Evolutionary conservation across 2,888 invertebrate species (phyloP), one percentile per base, ranked within the genome.

Genomic region (Scotopteryx bipunctaria): DNA sequence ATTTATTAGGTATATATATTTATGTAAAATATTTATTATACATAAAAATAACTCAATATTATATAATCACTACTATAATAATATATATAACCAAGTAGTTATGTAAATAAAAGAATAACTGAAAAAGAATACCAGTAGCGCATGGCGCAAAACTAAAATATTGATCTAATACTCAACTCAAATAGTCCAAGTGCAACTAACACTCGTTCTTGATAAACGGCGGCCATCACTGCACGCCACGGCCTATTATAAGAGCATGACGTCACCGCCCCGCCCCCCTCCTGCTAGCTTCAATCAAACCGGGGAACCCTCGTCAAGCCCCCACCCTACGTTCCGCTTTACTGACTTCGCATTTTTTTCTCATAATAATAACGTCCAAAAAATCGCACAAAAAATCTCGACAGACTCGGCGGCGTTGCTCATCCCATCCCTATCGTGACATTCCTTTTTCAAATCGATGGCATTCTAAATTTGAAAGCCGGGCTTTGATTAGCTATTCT

Each of bases 351-450:
- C 87, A 89, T 89, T 89, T 90, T 82, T 88, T 80, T 87, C 86
- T 86, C 87, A 87, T 89, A 90, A 90, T 89, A 90, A 90, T 88
- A 89, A 86, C 85, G 87, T 88, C 76, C 83, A 88, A 90, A 90
- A 89, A 90, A 87, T 86, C 85, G 84, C 80, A 67, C 85, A 89
- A 89, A 88, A 90, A 90, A 87, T 87, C 86, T 87, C 83, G 85
- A 86, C 88, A 86, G 86, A 81, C 84, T 79, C 76, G 78, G 43
- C 58, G 27, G 67, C 71, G 72, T 70, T 76, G 74, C 73, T 76
- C 78, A 74, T 83, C 81, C 80, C 85, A 79, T 83, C 83, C 85
- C 86, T 88, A 86, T 73, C 76, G 73, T 62, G 63, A 65, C 69
- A 69, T 74, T 78, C 73, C 74, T 78, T 81, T 81, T 83, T 76